A percentile compares a stretch with the other conserved stretches of the same genome.
Conservation (phyloP, 2,797 vertebrate genomes). For the Rhabdomys pumilio region DNA sequence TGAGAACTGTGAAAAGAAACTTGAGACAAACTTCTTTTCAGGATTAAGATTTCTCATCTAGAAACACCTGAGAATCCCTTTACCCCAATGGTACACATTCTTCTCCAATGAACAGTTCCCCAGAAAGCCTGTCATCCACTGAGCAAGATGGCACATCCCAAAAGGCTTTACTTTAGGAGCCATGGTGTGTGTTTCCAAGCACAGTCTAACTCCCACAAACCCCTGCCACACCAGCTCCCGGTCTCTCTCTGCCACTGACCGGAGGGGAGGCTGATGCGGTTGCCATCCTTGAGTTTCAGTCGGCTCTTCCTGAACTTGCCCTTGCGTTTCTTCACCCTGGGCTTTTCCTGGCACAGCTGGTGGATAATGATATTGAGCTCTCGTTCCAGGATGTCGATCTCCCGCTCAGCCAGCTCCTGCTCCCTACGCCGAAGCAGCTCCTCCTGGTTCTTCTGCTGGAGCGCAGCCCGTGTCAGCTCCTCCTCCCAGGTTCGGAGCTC, state of each 20-base stretch:
- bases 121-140: not conserved
- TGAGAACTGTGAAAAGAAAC: slow-evolving; percentile 18
- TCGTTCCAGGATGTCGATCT: slow-evolving; percentile 97
- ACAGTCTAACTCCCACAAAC: not conserved
- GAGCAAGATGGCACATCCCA: not conserved
- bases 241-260: slow-evolving; percentile 89
- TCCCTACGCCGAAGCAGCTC: slow-evolving; percentile 95
- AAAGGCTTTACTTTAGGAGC: fast-evolving
- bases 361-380: slow-evolving; percentile 99
- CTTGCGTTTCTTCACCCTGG: slow-evolving; percentile 96
- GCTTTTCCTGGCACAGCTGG: slow-evolving; percentile 98
- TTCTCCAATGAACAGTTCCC: not conserved
- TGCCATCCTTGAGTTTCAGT: slow-evolving; percentile 96
- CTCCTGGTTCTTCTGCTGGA: slow-evolving; percentile 98
- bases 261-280: slow-evolving; percentile 97
- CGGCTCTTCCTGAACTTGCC: slow-evolving; percentile 97
- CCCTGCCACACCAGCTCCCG: not conserved
- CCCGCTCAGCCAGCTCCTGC: slow-evolving; percentile 97
- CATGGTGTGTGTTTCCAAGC: not conserved
- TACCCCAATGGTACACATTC: not conserved
- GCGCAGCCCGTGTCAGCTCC: slow-evolving; percentile 95
- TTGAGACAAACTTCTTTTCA: not conserved
- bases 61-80: not conserved
- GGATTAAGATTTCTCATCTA: not conserved
- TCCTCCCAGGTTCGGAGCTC: slow-evolving; percentile 98